These are phyloP conservation scores for Callimorpha dominula DNA, from an alignment of 2,888 invertebrate species.

Conservation along the genomic window DNA sequence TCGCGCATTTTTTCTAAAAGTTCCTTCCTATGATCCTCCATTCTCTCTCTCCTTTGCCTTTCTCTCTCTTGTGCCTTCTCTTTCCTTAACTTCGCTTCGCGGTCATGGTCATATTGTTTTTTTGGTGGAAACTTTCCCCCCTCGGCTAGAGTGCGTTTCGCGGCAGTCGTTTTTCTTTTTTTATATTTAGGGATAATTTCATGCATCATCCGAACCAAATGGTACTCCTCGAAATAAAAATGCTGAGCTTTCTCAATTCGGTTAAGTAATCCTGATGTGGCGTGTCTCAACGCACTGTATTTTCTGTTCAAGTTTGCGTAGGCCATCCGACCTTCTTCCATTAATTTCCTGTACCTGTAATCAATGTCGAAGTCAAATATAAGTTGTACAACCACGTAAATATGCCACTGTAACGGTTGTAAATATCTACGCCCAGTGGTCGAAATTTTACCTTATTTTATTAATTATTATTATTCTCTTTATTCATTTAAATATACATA, in stretches of 20 bases:
- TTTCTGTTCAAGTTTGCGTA: background rate
- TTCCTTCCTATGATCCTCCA: background rate
- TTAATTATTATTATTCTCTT: too few species aligned
- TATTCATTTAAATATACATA: too few species aligned
- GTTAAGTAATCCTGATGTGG: background rate
- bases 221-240: background rate
- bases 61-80: background rate
- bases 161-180: background rate
- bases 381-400: too few species aligned
- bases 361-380: background rate
- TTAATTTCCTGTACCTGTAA: background rate
- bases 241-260: background rate
- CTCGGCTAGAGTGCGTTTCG: too few species aligned
- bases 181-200: background rate
- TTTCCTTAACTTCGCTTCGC: background rate
- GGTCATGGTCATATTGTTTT: background rate
- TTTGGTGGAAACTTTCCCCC: too few species aligned
- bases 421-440: too few species aligned
- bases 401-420: too few species aligned
- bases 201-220: background rate
- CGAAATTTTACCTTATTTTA: too few species aligned
- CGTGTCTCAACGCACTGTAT: background rate
- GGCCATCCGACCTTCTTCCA: background rate
- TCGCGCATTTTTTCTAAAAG: background rate
- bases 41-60: background rate